Evolutionary conservation across 2,888 invertebrate species (phyloP).

Genomic region (Hirtodrosophila duncani): DNA sequence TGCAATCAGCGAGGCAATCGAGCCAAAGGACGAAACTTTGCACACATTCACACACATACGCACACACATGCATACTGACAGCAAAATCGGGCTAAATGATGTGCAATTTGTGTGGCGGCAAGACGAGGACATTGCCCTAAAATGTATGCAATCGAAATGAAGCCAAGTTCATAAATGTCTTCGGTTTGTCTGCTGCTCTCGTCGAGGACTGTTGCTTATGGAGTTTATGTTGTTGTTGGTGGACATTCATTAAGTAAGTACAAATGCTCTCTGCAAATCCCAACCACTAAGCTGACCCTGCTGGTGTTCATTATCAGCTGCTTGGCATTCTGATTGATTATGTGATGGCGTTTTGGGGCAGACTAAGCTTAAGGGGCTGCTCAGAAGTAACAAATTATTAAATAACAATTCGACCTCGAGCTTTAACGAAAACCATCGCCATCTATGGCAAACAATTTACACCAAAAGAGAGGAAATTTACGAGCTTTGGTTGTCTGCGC

Average conservation of each 20-base stretch:
- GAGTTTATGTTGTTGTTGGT: conserved; percentile 48
- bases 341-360: conserved; percentile 28
- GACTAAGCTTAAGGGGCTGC: conserved; percentile 36
- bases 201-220: not conserved
- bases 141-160: conserved; percentile 62
- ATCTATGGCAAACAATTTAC: conserved; percentile 19
- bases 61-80: conserved; percentile 25
- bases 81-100: conserved; percentile 63
- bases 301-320: conserved; percentile 36
- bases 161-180: conserved; percentile 52
- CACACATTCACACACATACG: conserved; percentile 18
- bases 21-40: conserved; percentile 29
- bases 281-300: conserved; percentile 24
- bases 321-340: conserved; percentile 55
- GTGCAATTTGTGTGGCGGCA: conserved; percentile 55
- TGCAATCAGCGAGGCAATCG: conserved; percentile 10
- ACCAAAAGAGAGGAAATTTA: conserved; percentile 41
- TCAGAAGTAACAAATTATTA: conserved; percentile 32
- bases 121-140: conserved; percentile 72
- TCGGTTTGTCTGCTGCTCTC: conserved; percentile 17
- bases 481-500: conserved; percentile 31
- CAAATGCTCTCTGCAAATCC: conserved; percentile 16
- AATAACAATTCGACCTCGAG: conserved; percentile 44
- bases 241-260: conserved; percentile 66
- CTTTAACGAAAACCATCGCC: conserved; percentile 30